Percentiles rank a stretch among this genome's conserved stretches.
Evolutionary conservation across 1,140 invertebrate genomes (phyloP).

Genomic region (Babylonia areolata): DNA sequence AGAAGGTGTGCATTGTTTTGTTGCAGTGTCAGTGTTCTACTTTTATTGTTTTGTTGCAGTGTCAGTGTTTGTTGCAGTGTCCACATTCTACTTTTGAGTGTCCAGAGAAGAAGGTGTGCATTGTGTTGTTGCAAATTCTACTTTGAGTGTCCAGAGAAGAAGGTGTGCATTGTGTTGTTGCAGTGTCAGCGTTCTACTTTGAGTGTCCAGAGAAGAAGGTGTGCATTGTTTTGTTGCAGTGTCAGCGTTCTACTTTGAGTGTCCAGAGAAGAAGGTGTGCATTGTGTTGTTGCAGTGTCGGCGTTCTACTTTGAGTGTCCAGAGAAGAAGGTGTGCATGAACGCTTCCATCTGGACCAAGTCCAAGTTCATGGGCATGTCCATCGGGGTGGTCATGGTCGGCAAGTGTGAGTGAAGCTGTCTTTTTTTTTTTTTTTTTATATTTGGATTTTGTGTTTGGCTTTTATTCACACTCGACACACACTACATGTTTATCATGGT

Average conservation of each 20-base stretch:
- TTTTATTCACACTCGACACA: no score
- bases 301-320: slow-evolving; percentile 98
- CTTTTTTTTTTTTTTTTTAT: no score
- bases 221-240: slow-evolving; percentile 78
- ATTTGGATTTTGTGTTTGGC: no score
- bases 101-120: slow-evolving; percentile 86
- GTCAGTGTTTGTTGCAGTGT: slow-evolving; percentile 80
- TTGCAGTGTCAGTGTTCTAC: no score
- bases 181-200: no score
- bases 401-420: slow-evolving; percentile 75
- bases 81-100: slow-evolving; percentile 98
- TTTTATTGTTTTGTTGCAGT: not conserved
- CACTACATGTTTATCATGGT: no score
- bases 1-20: no score
- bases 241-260: slow-evolving; percentile 98
- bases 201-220: no score
- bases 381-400: slow-evolving; percentile 83
- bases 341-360: slow-evolving; percentile 97
- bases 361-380: slow-evolving; percentile 98
- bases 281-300: no score
- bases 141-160: not conserved
- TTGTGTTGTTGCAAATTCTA: not conserved
- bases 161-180: slow-evolving; percentile 62
- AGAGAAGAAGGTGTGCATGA: slow-evolving; percentile 91
- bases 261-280: slow-evolving; percentile 92